These are phyloP conservation scores for Orgyia antiqua DNA, from an alignment of 2,888 invertebrate genomes.

Conservation along the genomic window DNA sequence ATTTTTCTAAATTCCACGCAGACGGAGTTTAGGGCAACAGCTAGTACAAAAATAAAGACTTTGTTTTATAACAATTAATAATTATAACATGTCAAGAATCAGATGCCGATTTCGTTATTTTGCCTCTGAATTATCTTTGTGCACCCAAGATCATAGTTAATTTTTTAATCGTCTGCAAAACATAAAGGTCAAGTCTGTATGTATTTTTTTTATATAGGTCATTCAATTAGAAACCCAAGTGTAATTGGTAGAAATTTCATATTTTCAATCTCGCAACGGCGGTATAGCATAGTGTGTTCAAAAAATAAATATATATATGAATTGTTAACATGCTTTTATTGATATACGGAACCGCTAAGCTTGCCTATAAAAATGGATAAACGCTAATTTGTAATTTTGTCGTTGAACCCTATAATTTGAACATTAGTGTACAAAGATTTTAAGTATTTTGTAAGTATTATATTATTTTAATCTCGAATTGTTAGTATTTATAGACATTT, in stretches of 20 bases:
- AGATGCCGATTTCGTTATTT: no score
- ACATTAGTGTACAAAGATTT: conserved; percentile 3
- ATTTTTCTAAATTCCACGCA: no score
- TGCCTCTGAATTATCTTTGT: no score
- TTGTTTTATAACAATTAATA: no score
- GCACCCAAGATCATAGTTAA: no score
- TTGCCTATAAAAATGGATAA: conserved; percentile 22
- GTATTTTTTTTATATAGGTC: no score
- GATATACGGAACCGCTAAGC: conserved; percentile 14
- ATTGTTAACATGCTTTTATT: conserved; percentile 23
- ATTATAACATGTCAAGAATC: no score
- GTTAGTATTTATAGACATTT: conserved; percentile 1
- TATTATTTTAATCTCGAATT: conserved; percentile 4
- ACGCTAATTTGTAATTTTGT: conserved; percentile 14
- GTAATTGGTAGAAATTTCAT: not conserved
- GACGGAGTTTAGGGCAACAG: no score
- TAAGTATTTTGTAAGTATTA: conserved; percentile 9
- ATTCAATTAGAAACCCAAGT: no score
- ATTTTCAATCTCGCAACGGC: not conserved
- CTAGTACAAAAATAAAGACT: no score
- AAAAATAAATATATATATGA: conserved; percentile 21
- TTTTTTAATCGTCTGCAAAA: no score
- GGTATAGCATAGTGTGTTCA: conserved; percentile 25
- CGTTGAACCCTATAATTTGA: conserved; percentile 1
- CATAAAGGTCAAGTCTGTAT: no score